Evolutionary conservation across 2,888 invertebrate species (phyloP), one percentile per base, ranked within the genome.

Genomic region (Hyposoter didymator): DNA sequence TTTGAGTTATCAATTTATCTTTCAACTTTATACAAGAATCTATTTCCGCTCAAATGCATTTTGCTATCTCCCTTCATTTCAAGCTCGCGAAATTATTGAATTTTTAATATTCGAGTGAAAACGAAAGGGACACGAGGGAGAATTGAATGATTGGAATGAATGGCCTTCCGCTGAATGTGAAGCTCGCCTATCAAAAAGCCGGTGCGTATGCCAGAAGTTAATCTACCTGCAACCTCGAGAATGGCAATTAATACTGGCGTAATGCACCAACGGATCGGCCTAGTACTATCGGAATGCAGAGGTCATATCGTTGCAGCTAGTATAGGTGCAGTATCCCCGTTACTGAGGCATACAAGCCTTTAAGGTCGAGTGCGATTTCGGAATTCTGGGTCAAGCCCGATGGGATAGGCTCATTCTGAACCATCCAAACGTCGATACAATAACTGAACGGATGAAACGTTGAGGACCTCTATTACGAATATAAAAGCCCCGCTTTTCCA

Each of bases 301-400:
- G 78, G 72, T 79, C 64, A 64, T 72, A 64, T 62, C 52, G 22
- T 2, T 47, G 49, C 39, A 73, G n/a, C 35, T 39, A 35, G 32
- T 72, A n/a, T n/a, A 39, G 64, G 78, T 35, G 83, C 83, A 69
- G 78, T 75, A 74, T 75, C 62, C 84, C 67, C 69, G 73, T 55
- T 22, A 22, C 17, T 28, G 1, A 19, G 49, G 49, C 67, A 39
- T 49, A 74, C 74, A 28, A 45, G 69, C 70, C 69, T 67, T 52
- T 78, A 55, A 45, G 74, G 78, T 59, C 28, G 39, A 49, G 66
- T 43, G 62, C 75, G n/a, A 69, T 73, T 81, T 78, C 74, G 69
- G 81, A 69, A 90, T 90, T 89, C 91, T 89, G 83, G 90, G 90
- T 90, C 90, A 91, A 73, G 75, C 88, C 84, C 89, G 88, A 91